Evolutionary conservation across 2,113 vertebrate species (phyloP).

Genomic region (Thomomys bottae): DNA sequence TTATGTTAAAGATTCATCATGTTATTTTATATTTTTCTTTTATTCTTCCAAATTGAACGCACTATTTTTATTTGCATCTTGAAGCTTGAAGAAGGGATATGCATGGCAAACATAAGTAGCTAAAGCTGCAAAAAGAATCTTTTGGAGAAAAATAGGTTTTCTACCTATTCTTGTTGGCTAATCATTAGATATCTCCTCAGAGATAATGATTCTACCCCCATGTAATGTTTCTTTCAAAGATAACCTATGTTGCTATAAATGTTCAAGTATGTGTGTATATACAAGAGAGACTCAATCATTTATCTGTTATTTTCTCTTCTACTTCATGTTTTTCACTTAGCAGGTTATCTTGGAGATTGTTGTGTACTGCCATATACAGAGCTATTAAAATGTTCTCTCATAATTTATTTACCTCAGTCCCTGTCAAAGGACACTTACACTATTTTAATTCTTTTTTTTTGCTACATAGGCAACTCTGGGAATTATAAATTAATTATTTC

Average conservation of each 20-base stretch:
- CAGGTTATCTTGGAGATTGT: background rate
- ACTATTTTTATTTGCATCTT: slow-evolving; percentile 61
- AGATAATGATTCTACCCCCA: background rate
- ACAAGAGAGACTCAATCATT: background rate
- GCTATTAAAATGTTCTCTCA: background rate
- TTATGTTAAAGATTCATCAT: background rate
- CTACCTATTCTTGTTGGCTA: background rate
- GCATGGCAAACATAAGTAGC: background rate
- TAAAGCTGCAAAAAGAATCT: background rate
- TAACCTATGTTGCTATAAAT: background rate
- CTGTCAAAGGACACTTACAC: background rate
- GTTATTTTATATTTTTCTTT: background rate
- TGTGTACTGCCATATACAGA: slow-evolving; percentile 15
- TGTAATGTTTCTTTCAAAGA: background rate
- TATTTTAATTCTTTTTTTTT: slow-evolving; percentile 31
- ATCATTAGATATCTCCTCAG: background rate
- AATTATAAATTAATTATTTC: slow-evolving; percentile 22
- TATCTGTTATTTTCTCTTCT: background rate
- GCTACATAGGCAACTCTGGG: background rate
- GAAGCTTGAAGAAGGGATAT: slow-evolving; percentile 14
- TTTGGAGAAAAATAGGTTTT: slow-evolving; percentile 11
- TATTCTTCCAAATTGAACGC: background rate
- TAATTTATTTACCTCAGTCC: slow-evolving; percentile 6
- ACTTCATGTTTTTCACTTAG: slow-evolving; percentile 33
- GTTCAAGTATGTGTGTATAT: slow-evolving; percentile 9